These are phyloP conservation scores for Murina feae DNA, from an alignment of 2,113 vertebrate genomes.

Conservation along the genomic window DNA sequence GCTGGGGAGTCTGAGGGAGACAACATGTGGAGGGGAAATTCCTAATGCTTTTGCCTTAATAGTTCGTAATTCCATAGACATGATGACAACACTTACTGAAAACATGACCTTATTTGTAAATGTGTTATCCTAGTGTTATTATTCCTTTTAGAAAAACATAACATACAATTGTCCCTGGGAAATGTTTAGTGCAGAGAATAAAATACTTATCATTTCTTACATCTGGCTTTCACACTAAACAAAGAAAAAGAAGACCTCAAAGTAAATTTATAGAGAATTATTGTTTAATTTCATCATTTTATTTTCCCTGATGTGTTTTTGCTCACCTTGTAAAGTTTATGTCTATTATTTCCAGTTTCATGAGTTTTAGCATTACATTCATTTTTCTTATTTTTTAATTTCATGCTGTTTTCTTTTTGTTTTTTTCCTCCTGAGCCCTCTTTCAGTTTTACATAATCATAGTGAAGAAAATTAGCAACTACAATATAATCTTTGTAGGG, in stretches of 20 bases:
- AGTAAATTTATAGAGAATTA: slow-evolving; percentile 30
- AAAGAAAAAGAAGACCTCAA: slow-evolving; percentile 6
- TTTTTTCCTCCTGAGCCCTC: not conserved
- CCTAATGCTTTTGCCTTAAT: not conserved
- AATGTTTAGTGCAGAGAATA: not conserved
- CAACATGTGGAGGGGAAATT: not conserved
- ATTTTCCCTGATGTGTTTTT: not conserved
- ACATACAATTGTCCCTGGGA: not conserved
- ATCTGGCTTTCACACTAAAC: slow-evolving; percentile 36
- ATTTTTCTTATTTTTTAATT: slow-evolving; percentile 39
- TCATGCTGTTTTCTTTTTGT: not conserved
- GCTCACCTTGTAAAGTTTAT: slow-evolving; percentile 18
- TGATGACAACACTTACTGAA: not conserved
- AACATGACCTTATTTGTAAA: not conserved
- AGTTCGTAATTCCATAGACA: not conserved
- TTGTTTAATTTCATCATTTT: slow-evolving; percentile 31
- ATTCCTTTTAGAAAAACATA: not conserved
- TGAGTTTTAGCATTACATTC: not conserved
- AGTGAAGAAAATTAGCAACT: not conserved
- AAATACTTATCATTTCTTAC: slow-evolving; percentile 17
- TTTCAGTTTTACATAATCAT: slow-evolving; percentile 18
- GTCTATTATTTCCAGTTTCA: slow-evolving; percentile 31
- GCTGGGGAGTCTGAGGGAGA: fast-evolving
- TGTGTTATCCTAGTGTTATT: not conserved
- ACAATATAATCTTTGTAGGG: not conserved